Evolutionary conservation across 2,888 invertebrate genomes (phyloP).

Genomic region (Drymonia ruficornis): DNA sequence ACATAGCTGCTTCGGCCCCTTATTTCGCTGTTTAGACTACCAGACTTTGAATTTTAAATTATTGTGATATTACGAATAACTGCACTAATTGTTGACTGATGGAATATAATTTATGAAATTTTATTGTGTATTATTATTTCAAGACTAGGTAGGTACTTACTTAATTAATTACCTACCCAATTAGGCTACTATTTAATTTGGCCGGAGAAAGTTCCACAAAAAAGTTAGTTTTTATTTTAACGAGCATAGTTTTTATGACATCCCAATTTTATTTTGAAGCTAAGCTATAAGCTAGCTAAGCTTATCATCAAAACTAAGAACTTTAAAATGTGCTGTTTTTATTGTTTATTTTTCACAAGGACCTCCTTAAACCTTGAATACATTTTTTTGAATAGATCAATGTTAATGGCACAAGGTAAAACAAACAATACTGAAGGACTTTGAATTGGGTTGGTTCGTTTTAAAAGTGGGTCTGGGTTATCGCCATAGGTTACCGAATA

Average conservation of each 20-base stretch:
- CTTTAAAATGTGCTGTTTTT: too few relatives aligned
- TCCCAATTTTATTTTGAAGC: too few relatives aligned
- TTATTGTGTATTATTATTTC: slow-evolving; percentile 1
- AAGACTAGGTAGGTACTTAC: background rate
- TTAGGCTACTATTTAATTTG: too few relatives aligned
- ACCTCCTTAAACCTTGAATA: too few relatives aligned
- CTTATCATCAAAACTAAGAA: too few relatives aligned
- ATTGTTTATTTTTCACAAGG: too few relatives aligned
- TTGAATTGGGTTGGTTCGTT: background rate
- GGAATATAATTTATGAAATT: slow-evolving; percentile 2
- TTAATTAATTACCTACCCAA: background rate
- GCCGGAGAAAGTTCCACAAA: too few relatives aligned
- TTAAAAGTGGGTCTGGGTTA: background rate
- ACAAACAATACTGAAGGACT: slow-evolving; percentile 3
- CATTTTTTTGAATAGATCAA: too few relatives aligned
- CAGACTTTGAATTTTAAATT: background rate
- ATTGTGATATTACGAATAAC: slow-evolving; percentile 10
- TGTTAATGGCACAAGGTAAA: background rate
- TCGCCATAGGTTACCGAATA: background rate
- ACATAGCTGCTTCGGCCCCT: slow-evolving; percentile 30
- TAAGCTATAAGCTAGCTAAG: too few relatives aligned
- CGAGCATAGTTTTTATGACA: too few relatives aligned
- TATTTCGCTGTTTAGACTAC: slow-evolving; percentile 14
- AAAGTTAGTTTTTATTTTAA: too few relatives aligned
- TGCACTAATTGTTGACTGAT: slow-evolving; percentile 5